Evolutionary conservation across 2,888 invertebrate genomes (phyloP).

Genomic region (Drosophila trichaetosa): DNA sequence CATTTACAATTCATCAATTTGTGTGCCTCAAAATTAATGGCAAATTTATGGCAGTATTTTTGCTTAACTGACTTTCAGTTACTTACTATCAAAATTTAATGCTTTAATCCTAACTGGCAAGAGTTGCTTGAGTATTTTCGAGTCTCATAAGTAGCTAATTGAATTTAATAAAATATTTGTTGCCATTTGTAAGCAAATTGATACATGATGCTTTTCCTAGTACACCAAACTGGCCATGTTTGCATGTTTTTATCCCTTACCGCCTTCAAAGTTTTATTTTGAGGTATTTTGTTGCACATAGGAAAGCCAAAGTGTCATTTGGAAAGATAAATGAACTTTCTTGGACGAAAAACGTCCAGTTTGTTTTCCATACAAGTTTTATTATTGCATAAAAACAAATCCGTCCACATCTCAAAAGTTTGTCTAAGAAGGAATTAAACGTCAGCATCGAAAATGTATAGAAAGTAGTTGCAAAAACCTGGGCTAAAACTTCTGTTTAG

Average conservation of each 20-base stretch:
- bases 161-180: not conserved
- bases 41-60: not conserved
- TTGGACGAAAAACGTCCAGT: not conserved
- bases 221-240: not conserved
- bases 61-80: not conserved
- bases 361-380: slow-evolving; percentile 26
- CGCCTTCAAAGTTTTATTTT: not conserved
- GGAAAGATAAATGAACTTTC: slow-evolving; percentile 20
- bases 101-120: not conserved
- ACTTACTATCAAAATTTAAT: not conserved
- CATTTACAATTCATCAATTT: slow-evolving; percentile 10
- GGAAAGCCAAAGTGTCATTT: slow-evolving; percentile 18
- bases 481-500: slow-evolving; percentile 15
- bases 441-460: slow-evolving; percentile 16
- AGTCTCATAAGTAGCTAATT: not conserved
- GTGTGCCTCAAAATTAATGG: slow-evolving; percentile 1
- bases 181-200: too few relatives aligned
- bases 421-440: slow-evolving; percentile 21
- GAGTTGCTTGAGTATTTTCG: not conserved
- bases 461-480: slow-evolving; percentile 23
- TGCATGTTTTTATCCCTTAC: not conserved
- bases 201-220: not conserved
- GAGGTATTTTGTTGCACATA: not conserved
- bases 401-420: slow-evolving; percentile 32
- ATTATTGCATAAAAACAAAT: slow-evolving; percentile 17